Conservation (phyloP, 2,888 invertebrate species). For the Agrenia bidenticulata region DNA sequence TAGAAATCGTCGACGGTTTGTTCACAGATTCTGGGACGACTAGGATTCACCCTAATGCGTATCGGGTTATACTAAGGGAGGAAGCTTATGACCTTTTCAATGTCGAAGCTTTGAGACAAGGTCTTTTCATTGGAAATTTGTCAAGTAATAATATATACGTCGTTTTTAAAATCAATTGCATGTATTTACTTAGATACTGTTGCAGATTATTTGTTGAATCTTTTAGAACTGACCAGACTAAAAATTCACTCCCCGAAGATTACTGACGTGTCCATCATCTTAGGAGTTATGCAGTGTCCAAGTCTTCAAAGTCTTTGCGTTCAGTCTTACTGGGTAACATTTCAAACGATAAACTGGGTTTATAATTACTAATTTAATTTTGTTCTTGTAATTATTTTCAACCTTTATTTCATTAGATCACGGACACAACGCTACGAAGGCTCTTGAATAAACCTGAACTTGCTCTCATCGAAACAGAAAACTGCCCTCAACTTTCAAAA, state of each 20-base stretch:
- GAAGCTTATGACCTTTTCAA: slow-evolving; percentile 17
- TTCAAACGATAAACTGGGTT: background rate
- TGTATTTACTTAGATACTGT: too few relatives aligned
- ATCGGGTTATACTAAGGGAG: slow-evolving; percentile 21
- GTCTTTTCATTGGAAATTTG: slow-evolving; percentile 15
- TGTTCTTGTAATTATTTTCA: background rate
- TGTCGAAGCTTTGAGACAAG: slow-evolving; percentile 15
- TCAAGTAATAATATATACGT: slow-evolving; percentile 15
- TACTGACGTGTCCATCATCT: slow-evolving; percentile 21
- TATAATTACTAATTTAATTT: background rate
- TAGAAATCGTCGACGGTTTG: slow-evolving; percentile 15
- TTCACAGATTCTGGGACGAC: slow-evolving; percentile 24
- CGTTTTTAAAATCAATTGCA: background rate
- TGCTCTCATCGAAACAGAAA: slow-evolving; percentile 4
- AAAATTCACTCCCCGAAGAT: slow-evolving; percentile 14
- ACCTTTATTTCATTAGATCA: slow-evolving; percentile 5
- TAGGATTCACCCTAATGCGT: slow-evolving; percentile 25
- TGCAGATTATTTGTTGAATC: too few relatives aligned
- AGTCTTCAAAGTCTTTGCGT: slow-evolving; percentile 10
- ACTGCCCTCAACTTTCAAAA: slow-evolving; percentile 8
- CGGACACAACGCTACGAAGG: background rate
- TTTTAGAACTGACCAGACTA: slow-evolving; percentile 10
- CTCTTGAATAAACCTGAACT: background rate
- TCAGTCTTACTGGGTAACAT: slow-evolving; percentile 13
- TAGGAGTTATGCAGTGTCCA: slow-evolving; percentile 16